These are phyloP conservation scores for Pammene aurita DNA, from an alignment of 2,888 invertebrate species.

Conservation along the genomic window DNA sequence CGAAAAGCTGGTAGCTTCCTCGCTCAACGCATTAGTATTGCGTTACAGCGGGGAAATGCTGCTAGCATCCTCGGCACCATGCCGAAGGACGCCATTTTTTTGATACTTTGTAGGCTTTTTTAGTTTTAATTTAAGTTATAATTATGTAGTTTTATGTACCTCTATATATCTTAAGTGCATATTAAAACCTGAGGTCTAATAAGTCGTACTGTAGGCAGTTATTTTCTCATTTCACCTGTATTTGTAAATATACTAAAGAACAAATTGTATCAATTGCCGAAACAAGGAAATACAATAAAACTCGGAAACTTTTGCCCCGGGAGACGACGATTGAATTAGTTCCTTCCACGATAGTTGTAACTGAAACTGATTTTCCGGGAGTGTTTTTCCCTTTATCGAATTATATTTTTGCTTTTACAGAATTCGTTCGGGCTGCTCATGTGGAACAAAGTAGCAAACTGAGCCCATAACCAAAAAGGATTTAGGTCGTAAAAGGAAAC, in stretches of 20 bases:
- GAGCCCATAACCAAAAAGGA: no score
- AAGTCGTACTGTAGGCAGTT: neutral
- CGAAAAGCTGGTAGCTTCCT: no score
- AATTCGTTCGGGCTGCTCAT: neutral
- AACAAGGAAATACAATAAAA: constrained; percentile 40
- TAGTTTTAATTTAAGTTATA: no score
- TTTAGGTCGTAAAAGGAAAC: no score
- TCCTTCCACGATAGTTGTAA: constrained; percentile 47
- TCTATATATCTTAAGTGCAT: no score
- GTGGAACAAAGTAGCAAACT: no score
- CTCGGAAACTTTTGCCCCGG: constrained; percentile 55
- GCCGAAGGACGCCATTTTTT: no score
- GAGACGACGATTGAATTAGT: constrained; percentile 60
- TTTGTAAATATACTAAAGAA: constrained; percentile 21
- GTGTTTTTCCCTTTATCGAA: constrained; percentile 41
- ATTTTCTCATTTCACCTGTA: neutral
- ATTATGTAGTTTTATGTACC: no score
- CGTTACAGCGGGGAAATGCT: no score
- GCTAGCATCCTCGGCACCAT: no score
- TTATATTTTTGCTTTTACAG: constrained; percentile 25
- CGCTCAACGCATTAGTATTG: no score
- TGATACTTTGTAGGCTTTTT: no score
- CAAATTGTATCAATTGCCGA: constrained; percentile 40
- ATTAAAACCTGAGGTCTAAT: neutral
- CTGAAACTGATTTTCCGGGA: constrained; percentile 42